Conservation (phyloP, 2,113 vertebrate genomes). For the Archocentrus centrarchus region DNA sequence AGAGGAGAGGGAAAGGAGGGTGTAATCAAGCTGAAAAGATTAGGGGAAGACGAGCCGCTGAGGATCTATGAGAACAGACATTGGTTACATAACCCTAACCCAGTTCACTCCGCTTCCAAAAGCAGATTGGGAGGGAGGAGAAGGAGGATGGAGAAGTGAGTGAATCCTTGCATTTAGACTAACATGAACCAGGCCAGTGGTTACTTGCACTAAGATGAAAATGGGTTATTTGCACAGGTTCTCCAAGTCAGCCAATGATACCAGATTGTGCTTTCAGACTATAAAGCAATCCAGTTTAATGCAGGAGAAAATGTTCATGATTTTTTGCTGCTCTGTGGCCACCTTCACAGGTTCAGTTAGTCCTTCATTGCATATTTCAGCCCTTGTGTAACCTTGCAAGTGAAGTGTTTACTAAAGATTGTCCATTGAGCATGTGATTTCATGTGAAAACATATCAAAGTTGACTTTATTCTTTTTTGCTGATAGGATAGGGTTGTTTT, state of each 20-base stretch:
- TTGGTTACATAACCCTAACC: constrained; percentile 77
- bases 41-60: constrained; percentile 77
- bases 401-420: constrained; percentile 38
- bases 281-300: neutral
- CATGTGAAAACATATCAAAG: constrained; percentile 12
- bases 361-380: neutral
- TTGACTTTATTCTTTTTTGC: neutral
- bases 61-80: constrained; percentile 77
- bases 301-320: neutral
- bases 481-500: constrained; percentile 19
- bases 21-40: constrained; percentile 82
- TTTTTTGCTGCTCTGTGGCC: neutral
- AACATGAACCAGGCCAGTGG: constrained; percentile 20
- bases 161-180: constrained; percentile 41
- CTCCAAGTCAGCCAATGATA: neutral
- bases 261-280: neutral
- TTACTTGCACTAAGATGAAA: constrained; percentile 25
- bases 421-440: constrained; percentile 21
- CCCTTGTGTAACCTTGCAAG: neutral
- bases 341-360: neutral
- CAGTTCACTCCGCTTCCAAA: constrained; percentile 65
- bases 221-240: neutral
- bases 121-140: constrained; percentile 40
- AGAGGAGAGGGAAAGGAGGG: constrained; percentile 62
- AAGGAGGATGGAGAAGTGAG: constrained; percentile 24